Evolutionary conservation across 2,797 vertebrate genomes (phyloP).

Genomic region (Okamejei kenojei): DNA sequence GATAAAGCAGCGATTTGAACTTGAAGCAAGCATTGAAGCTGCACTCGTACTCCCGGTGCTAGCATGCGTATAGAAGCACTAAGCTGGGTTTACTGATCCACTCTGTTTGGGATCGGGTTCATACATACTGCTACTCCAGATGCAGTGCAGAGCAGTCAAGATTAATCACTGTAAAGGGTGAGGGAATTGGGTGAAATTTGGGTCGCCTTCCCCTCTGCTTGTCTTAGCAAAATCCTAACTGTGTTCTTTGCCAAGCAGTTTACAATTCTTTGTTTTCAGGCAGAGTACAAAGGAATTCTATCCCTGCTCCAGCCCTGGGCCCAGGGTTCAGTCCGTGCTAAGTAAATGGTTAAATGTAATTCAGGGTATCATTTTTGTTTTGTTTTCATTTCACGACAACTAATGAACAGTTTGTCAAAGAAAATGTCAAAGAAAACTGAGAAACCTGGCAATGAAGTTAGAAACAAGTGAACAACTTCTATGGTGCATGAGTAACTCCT

Average conservation of each 20-base stretch:
- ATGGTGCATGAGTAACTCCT: constrained; percentile 14
- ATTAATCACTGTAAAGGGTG: constrained; percentile 40
- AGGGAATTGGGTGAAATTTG: background rate
- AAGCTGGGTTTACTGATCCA: constrained; percentile 56
- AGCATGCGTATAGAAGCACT: constrained; percentile 55
- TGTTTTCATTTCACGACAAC: background rate
- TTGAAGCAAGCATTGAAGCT: constrained; percentile 50
- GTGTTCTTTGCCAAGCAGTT: background rate
- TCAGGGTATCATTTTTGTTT: background rate
- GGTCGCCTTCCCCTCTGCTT: background rate
- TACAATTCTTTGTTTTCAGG: background rate
- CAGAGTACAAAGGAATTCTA: background rate
- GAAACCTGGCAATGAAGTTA: background rate
- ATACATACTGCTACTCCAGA: constrained; percentile 44
- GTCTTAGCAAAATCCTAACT: constrained; percentile 6
- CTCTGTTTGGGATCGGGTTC: constrained; percentile 45
- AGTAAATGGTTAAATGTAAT: constrained; percentile 43
- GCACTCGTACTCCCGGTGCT: constrained; percentile 57
- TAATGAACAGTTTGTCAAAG: constrained; percentile 26
- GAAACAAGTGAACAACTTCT: background rate
- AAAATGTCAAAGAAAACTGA: background rate
- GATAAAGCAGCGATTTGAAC: constrained; percentile 26
- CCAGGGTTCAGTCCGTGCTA: constrained; percentile 44
- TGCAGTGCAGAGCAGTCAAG: constrained; percentile 47
- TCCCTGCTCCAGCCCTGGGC: background rate